Base-by-base conservation (phyloP, 1,140 invertebrate species). In the Ericerus pela region DNA sequence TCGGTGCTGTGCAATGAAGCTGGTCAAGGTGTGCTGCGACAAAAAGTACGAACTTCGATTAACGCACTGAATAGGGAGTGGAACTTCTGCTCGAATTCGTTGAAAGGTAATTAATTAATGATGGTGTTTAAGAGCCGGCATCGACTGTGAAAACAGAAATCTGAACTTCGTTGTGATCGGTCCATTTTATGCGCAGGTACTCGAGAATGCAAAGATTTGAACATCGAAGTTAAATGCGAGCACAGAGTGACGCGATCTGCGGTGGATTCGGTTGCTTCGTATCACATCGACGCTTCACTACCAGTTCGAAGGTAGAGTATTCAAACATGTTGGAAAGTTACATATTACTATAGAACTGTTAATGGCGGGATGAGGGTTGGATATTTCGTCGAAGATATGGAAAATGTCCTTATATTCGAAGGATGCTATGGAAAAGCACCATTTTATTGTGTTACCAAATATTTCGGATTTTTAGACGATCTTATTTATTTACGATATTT, bases 1-100 rank as follows among this genome's bases (percentile, higher is more conserved):
- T 88, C 88, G 5, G 88, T 93, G 1, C 77, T 94, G 1, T 95
- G 91, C 67, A 94, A 93, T 63, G 88, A 92, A 69, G 89, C 90
- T 29, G 91, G 90, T 3, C 88, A 93, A 69, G 87, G 83, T 52
- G 90, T 95, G 1, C 72, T 95, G 0, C 78, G 86, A 58, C 85
- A 92, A 62, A 86, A 85, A 67, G 88, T 94, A 1, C 78, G 84
- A 60, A 81, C 83, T 62, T 88, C 88, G 16, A 82, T 95, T 22
- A 88, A 91, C 61, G 81, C 87, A 31, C 73, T 94, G 16, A 94
- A 95, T 64, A 77, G 87, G 62, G 85, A 91, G 60, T 93, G 89
- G 90, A 90, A 88, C 71, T 88, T 93, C 79, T 93, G 88, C 66
- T 88, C 88, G 0, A 88, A 88, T 63, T 83, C 82, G 61, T 76